Percentiles rank a stretch among this genome's conserved stretches.
Evolutionary conservation across 2,888 invertebrate genomes (phyloP).

Genomic region (Cylindroiulus punctatus): DNA sequence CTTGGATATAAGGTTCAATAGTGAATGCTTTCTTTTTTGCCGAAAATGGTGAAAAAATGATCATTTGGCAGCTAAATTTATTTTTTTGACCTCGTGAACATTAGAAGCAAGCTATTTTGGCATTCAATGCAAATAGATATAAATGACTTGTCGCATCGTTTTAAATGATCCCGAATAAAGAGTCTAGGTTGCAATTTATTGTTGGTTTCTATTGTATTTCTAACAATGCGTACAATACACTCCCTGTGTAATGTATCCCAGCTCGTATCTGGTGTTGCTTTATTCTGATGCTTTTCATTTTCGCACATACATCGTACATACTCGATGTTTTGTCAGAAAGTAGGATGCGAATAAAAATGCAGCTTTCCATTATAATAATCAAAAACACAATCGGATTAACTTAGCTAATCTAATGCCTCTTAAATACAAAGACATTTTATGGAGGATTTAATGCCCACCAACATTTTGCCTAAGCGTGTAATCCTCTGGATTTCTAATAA

Average conservation of each 20-base stretch:
- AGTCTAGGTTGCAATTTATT: conserved; percentile 25
- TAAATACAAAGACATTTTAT: neutral
- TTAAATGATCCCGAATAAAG: conserved; percentile 36
- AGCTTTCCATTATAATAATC: neutral
- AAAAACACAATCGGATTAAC: neutral
- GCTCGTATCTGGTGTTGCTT: neutral
- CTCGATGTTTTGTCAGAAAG: neutral
- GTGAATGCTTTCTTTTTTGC: neutral
- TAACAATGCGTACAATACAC: conserved; percentile 15
- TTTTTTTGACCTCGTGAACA: conserved; percentile 31
- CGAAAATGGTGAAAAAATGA: neutral
- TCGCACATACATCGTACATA: neutral
- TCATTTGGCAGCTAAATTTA: conserved; percentile 24
- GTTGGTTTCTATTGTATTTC: conserved; percentile 26
- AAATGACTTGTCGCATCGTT: conserved; percentile 40
- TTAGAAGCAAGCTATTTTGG: conserved; percentile 8
- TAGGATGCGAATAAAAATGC: neutral
- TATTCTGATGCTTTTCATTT: neutral
- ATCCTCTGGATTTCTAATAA: neutral
- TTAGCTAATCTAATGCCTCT: neutral
- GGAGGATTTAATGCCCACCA: neutral
- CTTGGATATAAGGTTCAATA: neutral
- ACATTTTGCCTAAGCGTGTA: neutral
- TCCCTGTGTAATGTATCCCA: too few species aligned
- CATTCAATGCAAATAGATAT: conserved; percentile 40